These are phyloP conservation scores for Leptobrachium leishanense DNA, from an alignment of 2,113 vertebrate species.

Conservation along the genomic window DNA sequence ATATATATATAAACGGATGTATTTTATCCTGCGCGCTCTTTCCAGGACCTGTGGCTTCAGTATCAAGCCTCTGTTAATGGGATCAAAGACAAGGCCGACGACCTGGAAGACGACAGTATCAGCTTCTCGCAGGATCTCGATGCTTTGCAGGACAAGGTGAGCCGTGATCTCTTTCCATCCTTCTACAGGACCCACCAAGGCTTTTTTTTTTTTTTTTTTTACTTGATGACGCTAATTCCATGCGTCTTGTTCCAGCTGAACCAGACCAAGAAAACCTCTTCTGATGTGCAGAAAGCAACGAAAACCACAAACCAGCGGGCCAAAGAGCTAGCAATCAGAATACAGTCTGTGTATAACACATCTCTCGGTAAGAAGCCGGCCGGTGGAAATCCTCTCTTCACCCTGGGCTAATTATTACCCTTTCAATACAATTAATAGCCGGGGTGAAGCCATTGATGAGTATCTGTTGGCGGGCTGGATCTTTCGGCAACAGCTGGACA, in stretches of 20 bases:
- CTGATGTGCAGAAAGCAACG: constrained; percentile 56
- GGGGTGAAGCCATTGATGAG: too few relatives aligned
- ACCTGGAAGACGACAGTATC: constrained; percentile 71
- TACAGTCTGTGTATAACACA: constrained; percentile 63
- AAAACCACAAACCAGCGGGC: constrained; percentile 65
- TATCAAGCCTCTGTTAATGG: constrained; percentile 64
- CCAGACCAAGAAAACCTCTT: constrained; percentile 54
- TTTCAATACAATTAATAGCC: too few relatives aligned
- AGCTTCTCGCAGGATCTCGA: constrained; percentile 70
- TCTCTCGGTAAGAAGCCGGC: constrained; percentile 58
- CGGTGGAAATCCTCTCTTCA: background rate
- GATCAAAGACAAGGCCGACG: constrained; percentile 60
- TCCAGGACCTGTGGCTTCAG: constrained; percentile 68
- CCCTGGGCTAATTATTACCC: too few relatives aligned
- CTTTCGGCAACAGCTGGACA: too few relatives aligned
- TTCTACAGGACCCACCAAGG: background rate
- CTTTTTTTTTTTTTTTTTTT: background rate
- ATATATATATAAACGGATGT: too few relatives aligned
- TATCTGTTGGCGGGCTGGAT: too few relatives aligned
- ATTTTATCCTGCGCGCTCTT: background rate
- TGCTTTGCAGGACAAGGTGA: constrained; percentile 74
- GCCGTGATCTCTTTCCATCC: background rate
- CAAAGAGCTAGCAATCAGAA: constrained; percentile 64
- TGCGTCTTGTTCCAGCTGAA: constrained; percentile 62
- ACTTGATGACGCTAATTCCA: background rate